Evolutionary conservation across 2,113 vertebrate species (phyloP), one percentile per base, ranked within the genome.

Genomic region (Pyrgilauda ruficollis): DNA sequence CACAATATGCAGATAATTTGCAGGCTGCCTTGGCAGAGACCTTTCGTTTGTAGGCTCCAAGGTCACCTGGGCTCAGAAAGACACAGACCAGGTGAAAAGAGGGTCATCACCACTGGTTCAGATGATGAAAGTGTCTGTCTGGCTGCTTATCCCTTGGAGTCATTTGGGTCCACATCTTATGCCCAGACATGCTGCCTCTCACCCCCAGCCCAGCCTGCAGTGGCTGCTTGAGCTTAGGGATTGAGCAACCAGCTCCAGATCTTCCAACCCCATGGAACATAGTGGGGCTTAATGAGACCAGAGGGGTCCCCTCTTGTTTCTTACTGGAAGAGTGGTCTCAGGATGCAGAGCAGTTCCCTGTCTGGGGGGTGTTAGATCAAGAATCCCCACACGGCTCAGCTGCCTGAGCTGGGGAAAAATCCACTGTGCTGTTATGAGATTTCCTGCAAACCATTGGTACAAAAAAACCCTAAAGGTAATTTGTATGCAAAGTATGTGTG

Each of bases 191-290:
- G 11, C 27, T 81, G 68, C 46, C 16, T 78, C 22, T 44, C 33
- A 56, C 7, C 4, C 20, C 15, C 37, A 70, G 28, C 46, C 21
- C 35, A 66, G 37, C 15, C n/a, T 35, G 9, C 0, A 0, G 59
- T 10, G 39, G 27, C 23, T 16, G 4, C 33, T 13, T 83, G 47
- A 72, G 13, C 3, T 0, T 0, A 1, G 44, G 39, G 20, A 41
- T 76, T 53, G 33, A 53, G 39, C 37, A 62, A 17, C 26, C 39
- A 84, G 28, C 33, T 58, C 50, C 2, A 1, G 39, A 12, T 19
- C 11, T 80, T 81, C 59, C 53, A 68, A 28, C 11, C 23, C 27
- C 5, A 1, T 5, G 4, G 64, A 15, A 61, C 12, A 17, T 0
- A 14, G 15, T 23, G 5, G 39, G 23, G 12, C 23, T 47, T 50